Evolutionary conservation across 2,888 invertebrate genomes (phyloP), one percentile per base, ranked within the genome.

Genomic region (Erynnis tages): DNA sequence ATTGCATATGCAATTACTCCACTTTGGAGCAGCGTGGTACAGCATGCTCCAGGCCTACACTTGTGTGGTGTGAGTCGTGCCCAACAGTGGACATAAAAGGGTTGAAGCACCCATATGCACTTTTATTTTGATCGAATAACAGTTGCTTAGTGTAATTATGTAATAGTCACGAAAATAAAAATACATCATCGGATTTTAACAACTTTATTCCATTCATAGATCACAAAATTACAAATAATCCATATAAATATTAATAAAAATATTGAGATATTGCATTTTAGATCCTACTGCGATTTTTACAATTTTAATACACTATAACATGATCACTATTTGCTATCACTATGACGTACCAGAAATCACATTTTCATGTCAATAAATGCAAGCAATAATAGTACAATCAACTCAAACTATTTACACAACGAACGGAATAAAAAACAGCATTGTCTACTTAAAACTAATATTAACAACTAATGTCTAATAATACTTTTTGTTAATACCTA

Each of bases 401-500:
- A n/a, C 56, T 43, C 43, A 52, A 56, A 56, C 54, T 62, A 65
- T 65, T 59, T 66, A 63, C 61, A 64, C 38, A 53, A 27, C 27
- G 43, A 48, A 50, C 40, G 16, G 55, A 59, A 57, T 55, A 58
- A 58, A 37, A 57, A 58, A 61, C 66, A 64, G 61, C 73, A 71
- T 77, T 80, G 66, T 66, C 83, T 84, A 85, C 84, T 85, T 85
- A 86, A 56, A 73, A 59, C 71, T 79, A 83, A 69, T 38, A 55
- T 70, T 69, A 69, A 62, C 52, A 53, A 65, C 61, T 65, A 65
- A 71, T 54, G 68, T 46, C 82, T 86, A 83, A 72, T 84, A 85
- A 84, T 84, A 84, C 84, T 83, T 67, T 57, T 59, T 54, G 60
- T 71, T 69, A 76, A 78, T 76, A 80, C 73, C 71, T 73, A 16